Evolutionary conservation across 2,113 vertebrate genomes (phyloP).

Genomic region (Sinocyclocheilus anshuiensis): DNA sequence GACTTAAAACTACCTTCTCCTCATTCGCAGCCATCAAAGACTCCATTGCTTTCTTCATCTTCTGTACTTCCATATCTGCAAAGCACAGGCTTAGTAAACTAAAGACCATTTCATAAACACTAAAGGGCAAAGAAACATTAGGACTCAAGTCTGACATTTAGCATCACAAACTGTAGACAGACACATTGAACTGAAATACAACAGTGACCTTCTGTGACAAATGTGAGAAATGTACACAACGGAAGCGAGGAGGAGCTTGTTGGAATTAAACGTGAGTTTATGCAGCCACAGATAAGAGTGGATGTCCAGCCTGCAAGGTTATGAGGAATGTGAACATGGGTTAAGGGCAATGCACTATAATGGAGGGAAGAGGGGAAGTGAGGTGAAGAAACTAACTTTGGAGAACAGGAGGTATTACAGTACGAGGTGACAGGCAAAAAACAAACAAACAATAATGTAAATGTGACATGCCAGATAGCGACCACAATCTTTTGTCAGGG

Average conservation of each 20-base stretch:
- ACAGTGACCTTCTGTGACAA: conserved; percentile 29
- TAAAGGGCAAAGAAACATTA: conserved; percentile 2
- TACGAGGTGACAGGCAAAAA: conserved; percentile 61
- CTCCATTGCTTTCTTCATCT: conserved; percentile 95
- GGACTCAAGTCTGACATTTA: neutral
- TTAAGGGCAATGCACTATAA: conserved; percentile 12
- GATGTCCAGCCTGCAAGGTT: conserved; percentile 36
- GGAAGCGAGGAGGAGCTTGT: conserved; percentile 8
- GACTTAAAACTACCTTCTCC: conserved; percentile 69
- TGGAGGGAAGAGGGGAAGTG: conserved; percentile 39
- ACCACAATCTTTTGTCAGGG: neutral
- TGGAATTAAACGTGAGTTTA: conserved; percentile 25
- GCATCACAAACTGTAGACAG: conserved; percentile 11
- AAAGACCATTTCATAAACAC: neutral
- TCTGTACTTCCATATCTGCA: conserved; percentile 93
- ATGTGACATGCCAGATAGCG: conserved; percentile 45
- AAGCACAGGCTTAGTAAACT: conserved; percentile 24
- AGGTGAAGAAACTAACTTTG: conserved; percentile 44
- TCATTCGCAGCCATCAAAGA: conserved; percentile 93
- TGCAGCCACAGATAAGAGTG: conserved; percentile 35
- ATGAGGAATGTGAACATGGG: conserved; percentile 16
- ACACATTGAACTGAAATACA: conserved; percentile 15
- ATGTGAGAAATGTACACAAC: conserved; percentile 22
- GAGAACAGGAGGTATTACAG: conserved; percentile 57
- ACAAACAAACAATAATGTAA: conserved; percentile 56